Conservation (phyloP, 1,140 invertebrate genomes). For the Diplogasteroides magnus region DNA sequence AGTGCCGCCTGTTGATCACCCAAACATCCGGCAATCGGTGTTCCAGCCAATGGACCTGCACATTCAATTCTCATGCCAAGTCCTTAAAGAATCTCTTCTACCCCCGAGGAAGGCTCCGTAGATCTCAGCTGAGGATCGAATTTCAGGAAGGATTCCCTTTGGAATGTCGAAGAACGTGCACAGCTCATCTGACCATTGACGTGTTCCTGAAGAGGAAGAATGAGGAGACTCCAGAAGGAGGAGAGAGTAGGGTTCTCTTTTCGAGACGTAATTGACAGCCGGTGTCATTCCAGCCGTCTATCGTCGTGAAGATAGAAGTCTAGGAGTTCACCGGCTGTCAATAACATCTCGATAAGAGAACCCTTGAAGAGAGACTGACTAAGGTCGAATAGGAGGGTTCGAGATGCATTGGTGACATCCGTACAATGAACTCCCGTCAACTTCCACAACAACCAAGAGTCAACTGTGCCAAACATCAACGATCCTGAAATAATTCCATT, state of each 20-base stretch:
- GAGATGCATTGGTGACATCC: conserved; percentile 91
- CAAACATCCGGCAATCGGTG: conserved; percentile 74
- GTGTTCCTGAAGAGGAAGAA: neutral
- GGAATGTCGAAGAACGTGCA: conserved; percentile 85
- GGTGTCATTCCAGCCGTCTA: too few species aligned
- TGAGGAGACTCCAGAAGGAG: too few species aligned
- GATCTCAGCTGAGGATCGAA: conserved; percentile 79
- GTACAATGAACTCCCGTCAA: conserved; percentile 71
- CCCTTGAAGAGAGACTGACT: too few species aligned
- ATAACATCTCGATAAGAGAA: too few species aligned
- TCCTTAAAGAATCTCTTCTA: too few species aligned
- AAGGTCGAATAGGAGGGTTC: conserved; percentile 83
- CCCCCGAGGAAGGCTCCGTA: conserved; percentile 71
- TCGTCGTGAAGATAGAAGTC: too few species aligned
- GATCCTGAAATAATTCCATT: conserved; percentile 13
- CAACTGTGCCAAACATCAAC: conserved; percentile 80
- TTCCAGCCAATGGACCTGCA: conserved; percentile 68
- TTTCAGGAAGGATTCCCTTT: conserved; percentile 75
- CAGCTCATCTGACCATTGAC: conserved; percentile 74
- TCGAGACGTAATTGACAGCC: too few species aligned
- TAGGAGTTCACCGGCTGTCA: too few species aligned
- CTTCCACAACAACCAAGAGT: conserved; percentile 87
- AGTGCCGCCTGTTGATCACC: conserved; percentile 68
- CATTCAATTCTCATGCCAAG: conserved; percentile 22
- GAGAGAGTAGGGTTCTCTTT: too few species aligned